Conservation (phyloP, 1,140 invertebrate species). For the Glomeris maerens region DNA sequence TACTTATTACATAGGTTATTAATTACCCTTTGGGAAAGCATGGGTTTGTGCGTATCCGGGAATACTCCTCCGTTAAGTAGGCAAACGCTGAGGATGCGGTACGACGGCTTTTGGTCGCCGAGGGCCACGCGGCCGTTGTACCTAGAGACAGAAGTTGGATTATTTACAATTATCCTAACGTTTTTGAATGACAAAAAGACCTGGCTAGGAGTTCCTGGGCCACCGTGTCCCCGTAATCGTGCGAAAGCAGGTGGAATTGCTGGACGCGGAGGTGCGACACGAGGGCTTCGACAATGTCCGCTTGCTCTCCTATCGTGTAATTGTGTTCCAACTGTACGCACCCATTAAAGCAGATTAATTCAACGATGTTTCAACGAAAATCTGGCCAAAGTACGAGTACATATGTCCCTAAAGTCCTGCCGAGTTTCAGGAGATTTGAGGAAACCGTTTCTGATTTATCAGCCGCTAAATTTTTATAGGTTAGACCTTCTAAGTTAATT, state of each 20-base stretch:
- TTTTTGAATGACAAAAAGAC: conserved; percentile 9
- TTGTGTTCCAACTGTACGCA: conserved; percentile 20
- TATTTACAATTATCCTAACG: too few species aligned
- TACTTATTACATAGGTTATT: neutral
- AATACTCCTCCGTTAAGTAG: conserved; percentile 23
- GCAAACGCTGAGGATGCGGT: conserved; percentile 14
- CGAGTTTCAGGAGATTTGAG: too few species aligned
- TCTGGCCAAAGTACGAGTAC: too few species aligned
- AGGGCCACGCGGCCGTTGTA: neutral
- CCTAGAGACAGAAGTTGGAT: neutral
- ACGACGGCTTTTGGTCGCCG: conserved; percentile 4
- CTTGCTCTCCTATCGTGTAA: conserved; percentile 27
- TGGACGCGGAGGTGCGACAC: conserved; percentile 15
- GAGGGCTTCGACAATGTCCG: conserved; percentile 23
- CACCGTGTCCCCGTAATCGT: conserved; percentile 31
- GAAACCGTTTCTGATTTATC: too few species aligned
- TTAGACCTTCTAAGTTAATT: too few species aligned
- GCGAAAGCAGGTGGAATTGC: conserved; percentile 24
- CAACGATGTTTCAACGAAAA: too few species aligned
- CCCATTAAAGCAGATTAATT: too few species aligned
- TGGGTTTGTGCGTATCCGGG: conserved; percentile 1
- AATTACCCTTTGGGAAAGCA: conserved; percentile 20
- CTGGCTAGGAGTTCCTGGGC: conserved; percentile 26
- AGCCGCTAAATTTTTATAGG: too few species aligned
- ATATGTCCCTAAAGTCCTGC: too few species aligned